phyloP scores from a whole-genome alignment of 2,797 vertebrate species.

The Prionace glauca region DNA sequence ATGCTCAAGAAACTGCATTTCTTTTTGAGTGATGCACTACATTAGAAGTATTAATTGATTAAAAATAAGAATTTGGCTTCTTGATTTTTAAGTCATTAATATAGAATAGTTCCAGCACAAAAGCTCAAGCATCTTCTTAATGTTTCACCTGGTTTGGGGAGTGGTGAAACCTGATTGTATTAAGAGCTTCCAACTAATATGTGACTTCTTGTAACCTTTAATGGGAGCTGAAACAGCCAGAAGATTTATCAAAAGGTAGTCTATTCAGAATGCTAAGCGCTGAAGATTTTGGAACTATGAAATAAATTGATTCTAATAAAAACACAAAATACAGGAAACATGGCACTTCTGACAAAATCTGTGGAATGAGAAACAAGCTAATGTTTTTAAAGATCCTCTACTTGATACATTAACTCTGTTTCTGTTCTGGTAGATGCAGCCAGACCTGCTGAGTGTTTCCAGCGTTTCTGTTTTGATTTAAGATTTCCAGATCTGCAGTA shows the following conservation, averaged over 20 bases:
- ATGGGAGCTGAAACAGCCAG: background rate
- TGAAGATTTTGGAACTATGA: background rate
- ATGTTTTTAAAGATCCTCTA: background rate
- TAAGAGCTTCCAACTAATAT: background rate
- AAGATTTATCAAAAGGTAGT: background rate
- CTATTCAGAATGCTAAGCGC: background rate
- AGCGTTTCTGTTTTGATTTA: no score
- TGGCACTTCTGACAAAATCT: background rate
- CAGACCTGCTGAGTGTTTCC: no score
- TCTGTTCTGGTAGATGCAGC: no score
- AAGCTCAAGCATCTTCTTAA: background rate
- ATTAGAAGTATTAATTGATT: background rate
- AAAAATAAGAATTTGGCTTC: background rate
- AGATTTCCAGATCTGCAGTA: no score
- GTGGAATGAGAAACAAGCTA: background rate
- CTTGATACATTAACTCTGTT: no score
- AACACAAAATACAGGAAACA: no score
- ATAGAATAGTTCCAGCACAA: background rate
- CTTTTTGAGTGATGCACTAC: background rate
- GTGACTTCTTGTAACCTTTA: background rate
- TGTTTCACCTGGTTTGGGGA: background rate
- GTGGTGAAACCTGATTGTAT: background rate
- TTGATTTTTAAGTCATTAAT: background rate
- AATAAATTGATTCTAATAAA: background rate
- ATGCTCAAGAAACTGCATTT: background rate